Conservation (phyloP, 2,797 vertebrate species). For the Saxicola maurus region DNA sequence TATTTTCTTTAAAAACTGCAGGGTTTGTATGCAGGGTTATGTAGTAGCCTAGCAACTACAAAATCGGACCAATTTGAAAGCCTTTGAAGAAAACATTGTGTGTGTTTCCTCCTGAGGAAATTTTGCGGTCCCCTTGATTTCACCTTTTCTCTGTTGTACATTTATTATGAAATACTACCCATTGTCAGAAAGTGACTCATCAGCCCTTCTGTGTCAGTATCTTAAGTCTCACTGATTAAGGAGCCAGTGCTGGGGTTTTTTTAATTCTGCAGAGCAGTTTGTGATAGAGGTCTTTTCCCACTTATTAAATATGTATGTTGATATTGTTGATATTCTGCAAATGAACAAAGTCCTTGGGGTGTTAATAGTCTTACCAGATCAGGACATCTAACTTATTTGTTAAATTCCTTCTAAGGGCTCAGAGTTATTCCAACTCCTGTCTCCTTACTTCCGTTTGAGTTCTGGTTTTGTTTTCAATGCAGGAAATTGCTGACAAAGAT, state of each 20-base stretch:
- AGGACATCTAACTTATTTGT: not conserved
- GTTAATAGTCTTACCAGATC: not conserved
- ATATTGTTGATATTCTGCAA: not conserved
- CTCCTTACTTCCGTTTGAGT: not conserved
- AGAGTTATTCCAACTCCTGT: not conserved
- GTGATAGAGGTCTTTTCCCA: not conserved
- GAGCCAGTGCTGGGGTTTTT: not conserved
- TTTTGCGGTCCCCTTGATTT: slow-evolving; percentile 14
- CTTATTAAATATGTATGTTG: not conserved
- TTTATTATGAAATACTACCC: not conserved
- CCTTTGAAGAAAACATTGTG: not conserved
- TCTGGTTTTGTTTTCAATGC: slow-evolving; percentile 30
- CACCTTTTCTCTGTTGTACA: not conserved
- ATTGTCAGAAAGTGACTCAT: slow-evolving; percentile 28
- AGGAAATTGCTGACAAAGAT: slow-evolving; percentile 99
- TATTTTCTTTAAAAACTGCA: slow-evolving; percentile 8
- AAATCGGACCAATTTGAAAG: slow-evolving; percentile 9
- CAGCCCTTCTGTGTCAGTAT: not conserved
- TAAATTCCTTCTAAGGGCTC: not conserved
- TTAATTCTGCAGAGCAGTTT: not conserved
- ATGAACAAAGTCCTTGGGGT: not conserved
- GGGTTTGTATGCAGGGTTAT: not conserved
- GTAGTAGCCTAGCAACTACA: slow-evolving; percentile 1
- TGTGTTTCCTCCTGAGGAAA: slow-evolving; percentile 10
- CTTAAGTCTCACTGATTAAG: not conserved